Percentiles rank a stretch among this genome's conserved stretches.
These are phyloP conservation scores for Anhinga anhinga DNA, from an alignment of 2,113 vertebrate genomes.

Conservation along the genomic window DNA sequence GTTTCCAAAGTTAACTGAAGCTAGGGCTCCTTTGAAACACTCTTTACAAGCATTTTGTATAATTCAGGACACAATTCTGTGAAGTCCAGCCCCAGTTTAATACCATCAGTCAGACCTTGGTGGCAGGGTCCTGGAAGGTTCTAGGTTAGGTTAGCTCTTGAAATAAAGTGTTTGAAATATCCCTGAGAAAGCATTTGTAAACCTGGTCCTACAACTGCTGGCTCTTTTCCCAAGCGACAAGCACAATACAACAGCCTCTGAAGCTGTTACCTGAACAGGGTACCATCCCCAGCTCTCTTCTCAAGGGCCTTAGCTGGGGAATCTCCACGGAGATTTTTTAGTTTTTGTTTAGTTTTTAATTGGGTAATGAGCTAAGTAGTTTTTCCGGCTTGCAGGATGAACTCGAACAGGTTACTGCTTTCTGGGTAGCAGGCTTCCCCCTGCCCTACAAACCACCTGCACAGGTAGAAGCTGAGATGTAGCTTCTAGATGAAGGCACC, in stretches of 20 bases:
- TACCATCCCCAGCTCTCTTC: constrained; percentile 69
- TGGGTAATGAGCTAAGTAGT: constrained; percentile 71
- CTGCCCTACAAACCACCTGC: not conserved
- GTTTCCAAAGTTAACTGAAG: constrained; percentile 4
- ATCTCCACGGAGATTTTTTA: constrained; percentile 67
- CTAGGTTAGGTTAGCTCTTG: constrained; percentile 4
- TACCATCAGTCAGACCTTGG: not conserved
- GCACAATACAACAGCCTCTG: constrained; percentile 78
- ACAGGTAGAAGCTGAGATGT: constrained; percentile 53
- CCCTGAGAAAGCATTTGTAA: constrained; percentile 41
- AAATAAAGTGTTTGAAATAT: constrained; percentile 4
- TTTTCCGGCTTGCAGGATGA: constrained; percentile 57
- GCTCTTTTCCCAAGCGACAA: constrained; percentile 75
- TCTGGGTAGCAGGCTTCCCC: constrained; percentile 35
- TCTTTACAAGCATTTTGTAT: not conserved
- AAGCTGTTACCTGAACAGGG: constrained; percentile 79
- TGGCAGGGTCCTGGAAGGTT: constrained; percentile 28
- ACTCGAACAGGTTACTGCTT: constrained; percentile 39
- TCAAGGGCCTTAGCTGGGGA: constrained; percentile 69
- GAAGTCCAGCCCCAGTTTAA: not conserved
- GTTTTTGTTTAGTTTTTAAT: constrained; percentile 64
- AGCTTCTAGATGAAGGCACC: constrained; percentile 41
- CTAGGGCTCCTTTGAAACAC: not conserved
- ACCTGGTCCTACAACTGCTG: constrained; percentile 39
- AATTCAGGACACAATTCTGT: not conserved